Percentiles rank a stretch among this genome's conserved stretches.
Evolutionary conservation across 1,140 invertebrate species (phyloP).

Genomic region (Cyrtorhinus lividipennis): DNA sequence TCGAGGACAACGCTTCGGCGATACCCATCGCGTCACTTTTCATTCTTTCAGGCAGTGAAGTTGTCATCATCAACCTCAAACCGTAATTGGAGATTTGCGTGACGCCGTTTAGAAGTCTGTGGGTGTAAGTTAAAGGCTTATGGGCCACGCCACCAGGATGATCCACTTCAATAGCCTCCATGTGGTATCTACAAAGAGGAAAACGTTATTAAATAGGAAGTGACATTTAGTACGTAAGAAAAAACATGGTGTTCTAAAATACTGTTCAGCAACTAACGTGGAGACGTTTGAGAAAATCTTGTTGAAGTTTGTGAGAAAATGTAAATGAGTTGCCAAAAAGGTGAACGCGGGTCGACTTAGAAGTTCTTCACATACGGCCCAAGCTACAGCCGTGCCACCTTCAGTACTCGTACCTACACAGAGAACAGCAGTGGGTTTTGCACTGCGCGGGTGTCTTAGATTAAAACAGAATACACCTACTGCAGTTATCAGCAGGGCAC

Average conservation of each 20-base stretch:
- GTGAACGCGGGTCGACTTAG: constrained; percentile 52
- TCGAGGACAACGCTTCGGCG: not conserved
- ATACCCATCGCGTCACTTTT: constrained; percentile 18
- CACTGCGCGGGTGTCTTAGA: too few species aligned
- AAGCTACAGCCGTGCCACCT: constrained; percentile 69
- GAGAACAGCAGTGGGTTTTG: constrained; percentile 5
- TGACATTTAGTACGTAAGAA: too few species aligned
- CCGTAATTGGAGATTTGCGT: constrained; percentile 33
- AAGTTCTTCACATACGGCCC: constrained; percentile 64
- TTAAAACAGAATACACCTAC: too few species aligned
- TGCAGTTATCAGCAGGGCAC: too few species aligned
- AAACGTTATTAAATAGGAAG: too few species aligned
- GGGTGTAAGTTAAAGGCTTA: constrained; percentile 31
- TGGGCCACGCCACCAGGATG: constrained; percentile 14
- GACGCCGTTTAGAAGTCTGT: constrained; percentile 31
- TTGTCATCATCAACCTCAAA: constrained; percentile 31
- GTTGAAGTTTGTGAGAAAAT: constrained; percentile 52
- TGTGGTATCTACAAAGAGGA: constrained; percentile 29
- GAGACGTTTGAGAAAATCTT: constrained; percentile 59
- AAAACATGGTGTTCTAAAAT: not conserved
- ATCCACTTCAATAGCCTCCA: constrained; percentile 29
- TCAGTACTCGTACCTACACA: constrained; percentile 54
- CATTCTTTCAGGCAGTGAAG: constrained; percentile 22
- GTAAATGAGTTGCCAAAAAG: constrained; percentile 72
- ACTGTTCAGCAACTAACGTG: constrained; percentile 44